Percentiles rank a stretch among this genome's conserved stretches.
Evolutionary conservation across 2,113 vertebrate species (phyloP).

Genomic region (Dasyurus viverrinus): DNA sequence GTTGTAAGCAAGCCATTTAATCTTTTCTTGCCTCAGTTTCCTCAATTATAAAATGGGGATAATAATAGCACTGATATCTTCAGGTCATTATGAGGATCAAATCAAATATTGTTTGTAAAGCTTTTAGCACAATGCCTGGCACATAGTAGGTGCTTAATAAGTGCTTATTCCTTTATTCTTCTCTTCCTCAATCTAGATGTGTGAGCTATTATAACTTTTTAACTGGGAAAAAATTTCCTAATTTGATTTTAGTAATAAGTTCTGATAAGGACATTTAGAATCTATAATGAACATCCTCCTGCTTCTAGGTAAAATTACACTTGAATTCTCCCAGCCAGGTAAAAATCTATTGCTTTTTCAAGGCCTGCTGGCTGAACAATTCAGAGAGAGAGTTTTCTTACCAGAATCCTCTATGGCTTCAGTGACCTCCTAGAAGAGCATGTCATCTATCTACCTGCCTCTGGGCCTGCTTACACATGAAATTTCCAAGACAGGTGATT

Average conservation of each 20-base stretch:
- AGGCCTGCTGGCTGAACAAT: not conserved
- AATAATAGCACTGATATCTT: not conserved
- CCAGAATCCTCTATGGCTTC: not conserved
- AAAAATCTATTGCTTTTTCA: not conserved
- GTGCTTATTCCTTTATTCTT: not conserved
- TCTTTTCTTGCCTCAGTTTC: not conserved
- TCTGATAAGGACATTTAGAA: not conserved
- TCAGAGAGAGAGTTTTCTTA: not conserved
- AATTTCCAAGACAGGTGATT: not conserved
- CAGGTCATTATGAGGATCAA: not conserved
- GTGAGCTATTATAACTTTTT: not conserved
- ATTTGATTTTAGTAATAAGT: not conserved
- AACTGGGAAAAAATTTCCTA: not conserved
- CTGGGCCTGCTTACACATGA: not conserved
- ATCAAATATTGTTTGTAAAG: not conserved
- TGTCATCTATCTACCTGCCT: not conserved
- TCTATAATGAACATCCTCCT: not conserved
- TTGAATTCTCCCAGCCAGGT: not conserved
- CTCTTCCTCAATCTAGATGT: not conserved
- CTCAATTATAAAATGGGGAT: not conserved
- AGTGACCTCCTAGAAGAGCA: not conserved
- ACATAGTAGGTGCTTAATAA: not conserved
- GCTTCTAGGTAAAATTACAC: not conserved
- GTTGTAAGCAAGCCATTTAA: not conserved
- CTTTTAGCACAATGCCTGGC: not conserved